phyloP scores from a whole-genome alignment of 2,113 vertebrate genomes.

The Vimba vimba region DNA sequence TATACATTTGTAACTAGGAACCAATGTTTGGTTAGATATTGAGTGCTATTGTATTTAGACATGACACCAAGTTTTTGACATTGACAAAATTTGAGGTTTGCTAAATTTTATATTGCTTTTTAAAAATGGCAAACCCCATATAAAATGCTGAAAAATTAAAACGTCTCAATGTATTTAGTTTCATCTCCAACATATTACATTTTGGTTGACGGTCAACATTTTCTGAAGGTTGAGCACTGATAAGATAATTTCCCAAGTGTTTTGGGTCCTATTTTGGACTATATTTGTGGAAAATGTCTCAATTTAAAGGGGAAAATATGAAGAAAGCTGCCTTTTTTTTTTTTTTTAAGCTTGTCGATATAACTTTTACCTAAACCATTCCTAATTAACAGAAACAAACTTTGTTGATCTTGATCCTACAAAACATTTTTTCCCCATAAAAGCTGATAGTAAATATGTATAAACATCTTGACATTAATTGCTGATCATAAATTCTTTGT shows the following conservation, averaged over 20 bases:
- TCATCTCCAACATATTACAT: background rate
- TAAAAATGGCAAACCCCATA: too few relatives aligned
- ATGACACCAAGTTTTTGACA: too few relatives aligned
- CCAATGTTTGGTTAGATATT: too few relatives aligned
- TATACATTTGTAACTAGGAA: too few relatives aligned
- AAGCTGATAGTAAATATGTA: background rate
- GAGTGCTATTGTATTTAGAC: too few relatives aligned
- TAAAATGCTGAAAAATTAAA: too few relatives aligned
- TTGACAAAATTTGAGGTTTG: too few relatives aligned
- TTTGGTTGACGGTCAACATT: background rate
- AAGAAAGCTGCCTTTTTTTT: background rate
- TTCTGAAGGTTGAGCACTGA: background rate
- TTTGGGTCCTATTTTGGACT: background rate
- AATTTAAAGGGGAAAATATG: background rate
- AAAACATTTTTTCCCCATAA: background rate
- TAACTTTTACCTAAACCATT: background rate
- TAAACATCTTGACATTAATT: background rate
- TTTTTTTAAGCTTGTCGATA: background rate
- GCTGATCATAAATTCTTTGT: background rate
- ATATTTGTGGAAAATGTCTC: background rate
- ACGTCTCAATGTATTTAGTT: background rate
- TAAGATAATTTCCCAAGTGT: too few relatives aligned
- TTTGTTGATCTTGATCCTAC: background rate
- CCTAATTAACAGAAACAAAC: background rate
- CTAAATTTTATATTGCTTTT: too few relatives aligned